Evolutionary conservation across 2,888 invertebrate genomes (phyloP), one percentile per base, ranked within the genome.

Genomic region (Lordiphosa andalusiaca): DNA sequence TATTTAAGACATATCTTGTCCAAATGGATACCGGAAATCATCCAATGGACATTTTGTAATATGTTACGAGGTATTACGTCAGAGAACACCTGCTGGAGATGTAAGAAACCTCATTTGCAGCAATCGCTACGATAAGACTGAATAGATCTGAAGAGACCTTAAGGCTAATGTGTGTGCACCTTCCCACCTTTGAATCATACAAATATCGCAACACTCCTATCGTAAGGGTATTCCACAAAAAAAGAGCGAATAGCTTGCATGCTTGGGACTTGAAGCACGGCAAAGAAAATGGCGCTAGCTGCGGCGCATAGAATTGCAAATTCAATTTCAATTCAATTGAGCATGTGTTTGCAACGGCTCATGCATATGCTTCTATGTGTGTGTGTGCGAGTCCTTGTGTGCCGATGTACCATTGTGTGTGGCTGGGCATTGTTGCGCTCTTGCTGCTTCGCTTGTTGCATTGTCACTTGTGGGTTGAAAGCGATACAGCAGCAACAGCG

Each of bases 281-380:
- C 69, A 81, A 81, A 66, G 76, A 78, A 73, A 81, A 81, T 73
- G 78, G 75, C 76, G 71, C 73, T 76, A 73, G 74, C 70, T 70
- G 62, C 72, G 73, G 70, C 67, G 71, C 73, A 74, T 76, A 78
- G 80, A 80, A 80, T 82, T 82, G 82, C 80, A 80, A 81, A 81
- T 81, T 81, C 80, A 80, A 81, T 81, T 81, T 80, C 82, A 74
- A 81, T 81, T 82, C 80, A 82, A 81, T 82, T 81, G 82, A 76
- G 82, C 80, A 80, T 80, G 74, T 82, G 82, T 80, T 82, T 73
- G 82, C 77, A 73, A 65, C 72, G 64, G 68, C 66, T 44, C 60
- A 63, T 67, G 44, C 81, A 71, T 73, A 76, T 81, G 78, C 56
- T 72, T 19, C 51, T 65, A 44, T 48, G 44, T 46, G 39, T 7